phyloP scores from a whole-genome alignment of 2,113 vertebrate genomes.

The Willisornis vidua region DNA sequence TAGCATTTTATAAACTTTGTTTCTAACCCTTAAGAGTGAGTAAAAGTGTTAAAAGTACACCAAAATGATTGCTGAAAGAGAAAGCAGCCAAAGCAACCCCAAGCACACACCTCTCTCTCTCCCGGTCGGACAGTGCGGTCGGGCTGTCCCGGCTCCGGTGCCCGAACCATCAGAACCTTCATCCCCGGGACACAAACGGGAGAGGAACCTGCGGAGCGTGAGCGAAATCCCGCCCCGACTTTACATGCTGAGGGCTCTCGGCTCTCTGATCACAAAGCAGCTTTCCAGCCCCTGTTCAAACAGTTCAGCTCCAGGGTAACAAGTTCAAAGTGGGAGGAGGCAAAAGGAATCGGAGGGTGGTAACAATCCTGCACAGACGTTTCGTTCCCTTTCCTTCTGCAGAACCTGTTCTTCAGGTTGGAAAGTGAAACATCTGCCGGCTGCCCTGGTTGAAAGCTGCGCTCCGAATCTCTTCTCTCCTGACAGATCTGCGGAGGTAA shows the following conservation, averaged over 20 bases:
- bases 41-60: not conserved
- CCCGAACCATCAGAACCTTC: not conserved
- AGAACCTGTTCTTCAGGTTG: slow-evolving; percentile 75
- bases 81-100: not conserved
- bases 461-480: not conserved
- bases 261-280: slow-evolving; percentile 28
- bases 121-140: not conserved
- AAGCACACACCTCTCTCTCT: slow-evolving; percentile 23
- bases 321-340: slow-evolving; percentile 72
- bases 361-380: not conserved
- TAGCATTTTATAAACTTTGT: not conserved
- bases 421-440: slow-evolving; percentile 33
- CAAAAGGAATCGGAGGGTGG: slow-evolving; percentile 7
- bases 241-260: not conserved
- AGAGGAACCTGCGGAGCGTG: not conserved
- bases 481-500: not conserved
- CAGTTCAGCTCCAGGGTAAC: slow-evolving; percentile 74
- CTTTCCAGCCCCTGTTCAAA: slow-evolving; percentile 47
- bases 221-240: slow-evolving; percentile 5
- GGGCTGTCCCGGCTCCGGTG: not conserved
- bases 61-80: not conserved
- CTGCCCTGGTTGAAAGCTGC: not conserved
- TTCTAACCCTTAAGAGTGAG: not conserved
- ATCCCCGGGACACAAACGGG: not conserved
- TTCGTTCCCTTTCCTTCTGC: not conserved